Evolutionary conservation across 2,113 vertebrate species (phyloP).

Genomic region (Probosciger aterrimus): DNA sequence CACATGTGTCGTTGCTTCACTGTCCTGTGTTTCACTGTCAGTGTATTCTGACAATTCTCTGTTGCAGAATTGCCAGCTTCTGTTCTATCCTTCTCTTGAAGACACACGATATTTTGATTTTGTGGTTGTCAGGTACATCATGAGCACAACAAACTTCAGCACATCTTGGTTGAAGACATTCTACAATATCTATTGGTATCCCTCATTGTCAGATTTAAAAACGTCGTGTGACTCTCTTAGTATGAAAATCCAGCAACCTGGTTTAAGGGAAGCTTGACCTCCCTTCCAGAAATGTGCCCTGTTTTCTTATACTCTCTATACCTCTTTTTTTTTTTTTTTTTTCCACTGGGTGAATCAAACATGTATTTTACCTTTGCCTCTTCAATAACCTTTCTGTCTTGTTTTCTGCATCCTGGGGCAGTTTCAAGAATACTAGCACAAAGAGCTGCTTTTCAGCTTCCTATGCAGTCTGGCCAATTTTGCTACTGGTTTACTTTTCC

Average conservation of each 20-base stretch:
- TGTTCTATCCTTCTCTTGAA: not conserved
- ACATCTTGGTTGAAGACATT: not conserved
- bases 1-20: not conserved
- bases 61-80: not conserved
- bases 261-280: not conserved
- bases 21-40: not conserved
- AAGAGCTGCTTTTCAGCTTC: not conserved
- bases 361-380: not conserved
- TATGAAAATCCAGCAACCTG: not conserved
- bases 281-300: not conserved
- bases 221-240: not conserved
- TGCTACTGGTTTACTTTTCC: not conserved
- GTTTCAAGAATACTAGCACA: not conserved
- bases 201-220: not conserved
- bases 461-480: not conserved
- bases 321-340: not conserved
- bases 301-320: not conserved
- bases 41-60: not conserved
- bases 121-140: not conserved
- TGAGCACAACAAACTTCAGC: not conserved
- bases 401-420: not conserved
- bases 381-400: not conserved
- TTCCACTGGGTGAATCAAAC: not conserved
- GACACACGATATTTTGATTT: not conserved
- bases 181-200: not conserved